Percentiles rank a stretch among this genome's conserved stretches.
phyloP scores from a whole-genome alignment of 2,113 vertebrate species.

The Potamarius usumacintae region DNA sequence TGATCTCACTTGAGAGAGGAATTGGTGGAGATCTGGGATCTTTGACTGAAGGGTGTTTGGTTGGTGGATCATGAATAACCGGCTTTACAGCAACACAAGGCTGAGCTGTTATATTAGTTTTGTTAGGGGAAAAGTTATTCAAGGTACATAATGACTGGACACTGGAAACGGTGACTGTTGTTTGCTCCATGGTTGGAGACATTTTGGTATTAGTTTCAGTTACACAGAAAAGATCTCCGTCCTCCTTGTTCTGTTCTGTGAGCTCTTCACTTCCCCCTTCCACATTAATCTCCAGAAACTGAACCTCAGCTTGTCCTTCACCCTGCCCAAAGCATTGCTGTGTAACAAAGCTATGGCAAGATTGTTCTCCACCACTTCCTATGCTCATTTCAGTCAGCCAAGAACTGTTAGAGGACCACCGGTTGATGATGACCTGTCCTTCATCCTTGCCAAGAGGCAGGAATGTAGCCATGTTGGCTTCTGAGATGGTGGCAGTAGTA shows the following conservation, averaged over 20 bases:
- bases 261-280: slow-evolving; percentile 58
- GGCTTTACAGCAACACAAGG: slow-evolving; percentile 83
- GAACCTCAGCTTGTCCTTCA: slow-evolving; percentile 86
- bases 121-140: slow-evolving; percentile 81
- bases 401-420: slow-evolving; percentile 88
- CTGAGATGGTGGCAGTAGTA: slow-evolving; percentile 80
- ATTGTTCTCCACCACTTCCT: slow-evolving; percentile 87
- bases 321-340: slow-evolving; percentile 87
- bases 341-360: slow-evolving; percentile 84
- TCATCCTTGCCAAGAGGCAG: slow-evolving; percentile 75
- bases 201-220: slow-evolving; percentile 63
- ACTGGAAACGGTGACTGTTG: slow-evolving; percentile 80
- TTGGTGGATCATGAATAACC: slow-evolving; percentile 69
- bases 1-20: slow-evolving; percentile 74
- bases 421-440: slow-evolving; percentile 74
- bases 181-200: slow-evolving; percentile 81
- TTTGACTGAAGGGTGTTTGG: slow-evolving; percentile 62
- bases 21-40: slow-evolving; percentile 64
- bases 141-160: slow-evolving; percentile 69
- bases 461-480: slow-evolving; percentile 87
- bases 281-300: slow-evolving; percentile 65
- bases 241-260: slow-evolving; percentile 64
- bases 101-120: slow-evolving; percentile 80
- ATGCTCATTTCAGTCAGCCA: slow-evolving; percentile 92
- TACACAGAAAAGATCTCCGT: slow-evolving; percentile 69